Conservation (phyloP, 2,888 invertebrate species). For the Copidosoma aretas region DNA sequence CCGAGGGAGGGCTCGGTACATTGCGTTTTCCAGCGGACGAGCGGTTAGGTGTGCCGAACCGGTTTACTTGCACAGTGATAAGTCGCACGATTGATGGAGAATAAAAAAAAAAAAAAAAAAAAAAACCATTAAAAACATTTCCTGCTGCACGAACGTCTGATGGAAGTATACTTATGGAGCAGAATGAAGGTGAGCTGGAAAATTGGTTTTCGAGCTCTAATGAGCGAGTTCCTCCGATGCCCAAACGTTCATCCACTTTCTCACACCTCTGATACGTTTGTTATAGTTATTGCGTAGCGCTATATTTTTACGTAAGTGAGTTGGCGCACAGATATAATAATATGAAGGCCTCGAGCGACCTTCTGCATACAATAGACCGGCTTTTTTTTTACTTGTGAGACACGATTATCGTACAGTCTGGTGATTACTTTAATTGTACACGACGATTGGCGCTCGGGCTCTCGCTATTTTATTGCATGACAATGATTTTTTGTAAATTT, state of each 20-base stretch:
- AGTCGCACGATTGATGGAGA: background rate
- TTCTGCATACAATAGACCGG: too few species aligned
- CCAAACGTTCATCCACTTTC: background rate
- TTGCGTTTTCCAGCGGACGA: constrained; percentile 21
- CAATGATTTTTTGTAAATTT: constrained; percentile 7
- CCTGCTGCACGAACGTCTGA: too few species aligned
- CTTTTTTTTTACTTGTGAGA: constrained; percentile 1
- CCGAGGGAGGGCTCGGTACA: constrained; percentile 14
- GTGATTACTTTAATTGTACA: background rate
- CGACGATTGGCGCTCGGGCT: background rate
- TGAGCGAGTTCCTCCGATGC: constrained; percentile 23
- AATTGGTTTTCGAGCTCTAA: constrained; percentile 39
- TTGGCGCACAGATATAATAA: background rate
- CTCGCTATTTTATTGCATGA: background rate
- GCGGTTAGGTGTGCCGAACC: constrained; percentile 27
- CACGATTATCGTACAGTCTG: background rate
- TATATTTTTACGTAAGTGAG: background rate
- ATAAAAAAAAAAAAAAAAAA: background rate
- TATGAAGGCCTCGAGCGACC: background rate
- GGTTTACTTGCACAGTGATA: background rate
- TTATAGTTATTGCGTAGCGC: background rate
- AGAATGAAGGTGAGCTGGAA: constrained; percentile 35
- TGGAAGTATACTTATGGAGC: too few species aligned
- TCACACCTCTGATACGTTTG: background rate
- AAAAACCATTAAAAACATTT: background rate